phyloP scores from a whole-genome alignment of 2,113 vertebrate species.

The Amazona guildingii region DNA sequence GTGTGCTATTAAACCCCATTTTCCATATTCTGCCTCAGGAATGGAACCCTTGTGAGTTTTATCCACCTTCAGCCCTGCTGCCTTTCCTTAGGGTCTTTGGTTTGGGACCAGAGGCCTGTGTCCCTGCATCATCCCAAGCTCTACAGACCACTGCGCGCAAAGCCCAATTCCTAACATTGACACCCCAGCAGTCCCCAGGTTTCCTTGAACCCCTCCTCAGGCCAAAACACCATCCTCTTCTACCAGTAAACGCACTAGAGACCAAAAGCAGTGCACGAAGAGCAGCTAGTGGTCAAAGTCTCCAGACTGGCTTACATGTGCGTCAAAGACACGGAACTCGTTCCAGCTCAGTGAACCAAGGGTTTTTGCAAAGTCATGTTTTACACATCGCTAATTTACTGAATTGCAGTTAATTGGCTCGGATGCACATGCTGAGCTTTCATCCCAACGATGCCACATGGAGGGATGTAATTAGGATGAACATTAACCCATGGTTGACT shows the following conservation, averaged over 20 bases:
- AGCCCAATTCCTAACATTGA: background rate
- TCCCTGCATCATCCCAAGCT: background rate
- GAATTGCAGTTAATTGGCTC: slow-evolving; percentile 18
- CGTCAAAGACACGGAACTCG: fast-evolving
- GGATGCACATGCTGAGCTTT: slow-evolving; percentile 1
- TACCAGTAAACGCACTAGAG: background rate
- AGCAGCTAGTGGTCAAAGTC: slow-evolving; percentile 24
- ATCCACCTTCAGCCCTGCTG: background rate
- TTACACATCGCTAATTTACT: slow-evolving; percentile 27
- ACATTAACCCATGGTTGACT: slow-evolving; percentile 9
- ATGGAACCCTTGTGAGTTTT: background rate
- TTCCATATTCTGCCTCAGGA: background rate
- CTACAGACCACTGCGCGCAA: background rate
- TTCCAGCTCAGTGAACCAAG: background rate
- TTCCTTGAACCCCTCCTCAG: background rate
- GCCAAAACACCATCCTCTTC: background rate
- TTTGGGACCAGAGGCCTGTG: background rate
- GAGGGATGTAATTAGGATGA: background rate
- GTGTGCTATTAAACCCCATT: background rate
- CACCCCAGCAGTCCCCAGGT: background rate
- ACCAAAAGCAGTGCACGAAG: background rate
- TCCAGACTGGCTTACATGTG: background rate
- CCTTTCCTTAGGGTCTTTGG: background rate
- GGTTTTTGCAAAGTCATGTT: slow-evolving; percentile 50
- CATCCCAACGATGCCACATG: background rate